Conservation (phyloP, 2,888 invertebrate species). For the Leucophenga maculata region DNA sequence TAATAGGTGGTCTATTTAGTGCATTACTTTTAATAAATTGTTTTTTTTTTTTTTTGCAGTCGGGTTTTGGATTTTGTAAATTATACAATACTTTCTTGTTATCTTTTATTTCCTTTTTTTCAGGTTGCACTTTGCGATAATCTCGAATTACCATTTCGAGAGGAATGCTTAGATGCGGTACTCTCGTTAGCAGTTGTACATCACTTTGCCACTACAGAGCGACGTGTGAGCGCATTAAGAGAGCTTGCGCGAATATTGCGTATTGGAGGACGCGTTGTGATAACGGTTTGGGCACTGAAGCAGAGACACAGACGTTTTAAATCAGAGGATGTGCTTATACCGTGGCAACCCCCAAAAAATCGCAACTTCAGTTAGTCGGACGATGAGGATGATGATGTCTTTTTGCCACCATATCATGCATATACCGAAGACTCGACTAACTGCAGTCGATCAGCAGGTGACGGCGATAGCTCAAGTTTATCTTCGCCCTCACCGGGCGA, state of each 20-base stretch:
- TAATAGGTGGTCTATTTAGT: no score
- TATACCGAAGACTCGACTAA: conserved; percentile 80
- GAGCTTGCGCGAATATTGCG: conserved; percentile 90
- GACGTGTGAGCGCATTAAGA: conserved; percentile 87
- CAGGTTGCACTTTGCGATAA: conserved; percentile 93
- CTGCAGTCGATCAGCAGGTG: conserved; percentile 76
- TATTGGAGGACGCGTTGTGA: conserved; percentile 90
- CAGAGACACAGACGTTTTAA: conserved; percentile 87
- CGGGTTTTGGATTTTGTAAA: no score
- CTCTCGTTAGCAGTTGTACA: conserved; percentile 97
- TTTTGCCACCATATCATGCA: conserved; percentile 77
- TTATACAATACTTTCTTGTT: no score
- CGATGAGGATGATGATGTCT: conserved; percentile 74
- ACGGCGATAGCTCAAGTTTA: conserved; percentile 85
- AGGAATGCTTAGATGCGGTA: conserved; percentile 94
- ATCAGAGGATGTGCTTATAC: conserved; percentile 90
- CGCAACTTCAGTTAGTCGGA: conserved; percentile 70
- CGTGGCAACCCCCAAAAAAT: conserved; percentile 82
- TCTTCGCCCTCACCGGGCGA: conserved; percentile 89
- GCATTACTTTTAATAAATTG: no score
- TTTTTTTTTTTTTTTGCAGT: no score
- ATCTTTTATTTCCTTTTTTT: conserved; percentile 23
- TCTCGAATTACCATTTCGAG: conserved; percentile 89
- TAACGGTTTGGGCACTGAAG: conserved; percentile 97
- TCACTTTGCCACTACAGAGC: conserved; percentile 95